These are phyloP conservation scores for Hypomesus transpacificus DNA, from an alignment of 2,113 vertebrate species.

Conservation along the genomic window DNA sequence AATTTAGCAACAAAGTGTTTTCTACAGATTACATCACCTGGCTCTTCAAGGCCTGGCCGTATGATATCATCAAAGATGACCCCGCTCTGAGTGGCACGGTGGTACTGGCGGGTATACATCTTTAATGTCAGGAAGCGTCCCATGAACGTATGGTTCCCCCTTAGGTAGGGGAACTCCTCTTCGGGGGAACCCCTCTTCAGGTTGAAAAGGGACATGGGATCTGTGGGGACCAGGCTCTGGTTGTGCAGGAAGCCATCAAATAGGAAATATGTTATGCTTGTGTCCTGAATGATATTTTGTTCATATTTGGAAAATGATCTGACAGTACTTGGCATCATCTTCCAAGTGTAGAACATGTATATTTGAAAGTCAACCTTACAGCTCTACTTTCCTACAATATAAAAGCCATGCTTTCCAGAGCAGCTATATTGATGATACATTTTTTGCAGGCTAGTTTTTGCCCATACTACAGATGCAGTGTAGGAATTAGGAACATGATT, in stretches of 20 bases:
- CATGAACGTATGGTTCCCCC: slow-evolving; percentile 65
- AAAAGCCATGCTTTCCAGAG: no score
- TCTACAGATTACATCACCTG: slow-evolving; percentile 43
- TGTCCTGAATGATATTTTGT: no score
- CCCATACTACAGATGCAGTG: no score
- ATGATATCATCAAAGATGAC: slow-evolving; percentile 73
- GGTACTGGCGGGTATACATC: slow-evolving; percentile 70
- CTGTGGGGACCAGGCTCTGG: slow-evolving; percentile 56
- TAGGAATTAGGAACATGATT: no score
- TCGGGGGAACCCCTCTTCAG: slow-evolving; percentile 62
- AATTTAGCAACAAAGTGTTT: background rate
- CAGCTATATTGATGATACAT: no score
- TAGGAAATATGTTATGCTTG: background rate
- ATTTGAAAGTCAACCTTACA: no score
- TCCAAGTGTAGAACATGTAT: no score
- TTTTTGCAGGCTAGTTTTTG: no score
- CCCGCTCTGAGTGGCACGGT: slow-evolving; percentile 65
- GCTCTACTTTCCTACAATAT: no score
- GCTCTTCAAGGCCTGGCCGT: slow-evolving; percentile 69
- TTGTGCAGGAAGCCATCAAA: slow-evolving; percentile 8
- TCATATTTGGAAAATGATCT: no score
- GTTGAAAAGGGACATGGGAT: slow-evolving; percentile 61
- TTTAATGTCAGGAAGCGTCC: slow-evolving; percentile 59
- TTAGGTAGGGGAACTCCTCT: slow-evolving; percentile 70
- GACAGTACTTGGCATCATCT: no score